Evolutionary conservation across 2,113 vertebrate genomes (phyloP), one percentile per base, ranked within the genome.

Genomic region (Poeciliopsis retropinna): DNA sequence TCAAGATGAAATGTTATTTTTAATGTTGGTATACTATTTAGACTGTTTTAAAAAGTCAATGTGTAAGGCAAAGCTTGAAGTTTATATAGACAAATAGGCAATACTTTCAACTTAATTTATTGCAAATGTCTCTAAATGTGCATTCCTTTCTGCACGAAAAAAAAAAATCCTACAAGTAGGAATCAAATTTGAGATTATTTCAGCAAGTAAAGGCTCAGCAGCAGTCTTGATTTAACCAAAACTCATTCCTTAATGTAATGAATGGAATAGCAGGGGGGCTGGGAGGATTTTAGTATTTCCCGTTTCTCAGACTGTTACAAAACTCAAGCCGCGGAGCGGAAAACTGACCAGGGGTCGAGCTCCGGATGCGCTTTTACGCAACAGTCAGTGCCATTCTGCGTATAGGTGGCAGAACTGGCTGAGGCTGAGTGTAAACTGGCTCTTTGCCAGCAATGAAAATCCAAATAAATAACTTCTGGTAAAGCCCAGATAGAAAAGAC

Each of bases 291-390:
- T 27, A 22, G 13, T 15, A 37, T 51, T 13, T 41, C 7, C 44
- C 22, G 2, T 27, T 28, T 67, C 11, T 70, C 30, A 25, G 1
- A 41, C 27, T 22, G 8, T 73, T 74, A 51, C 63, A 67, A 72
- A 85, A 70, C 14, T 9, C n/a, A 29, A 19, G 44, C 12, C 8
- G n/a, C 37, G 29, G 0, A 47, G 4, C 12, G 60, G 41, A 64
- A 44, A 73, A 2, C 10, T 57, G 41, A 73, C 19, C 34, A 67
- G 54, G 5, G 19, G 27, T 29, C 22, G 64, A 14, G 73, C 70
- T 64, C 12, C 54, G 41, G 60, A 67, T 84, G 84, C 87, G 76
- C 84, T 70, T 89, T 89, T 81, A 84, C 84, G 77, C 85, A 84
- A 76, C 64, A 14, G 7, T 4, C 60, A 29, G 75, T 83, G 70